Base-by-base conservation (phyloP, 1,140 invertebrate species). In the Metopolophium dirhodum region DNA sequence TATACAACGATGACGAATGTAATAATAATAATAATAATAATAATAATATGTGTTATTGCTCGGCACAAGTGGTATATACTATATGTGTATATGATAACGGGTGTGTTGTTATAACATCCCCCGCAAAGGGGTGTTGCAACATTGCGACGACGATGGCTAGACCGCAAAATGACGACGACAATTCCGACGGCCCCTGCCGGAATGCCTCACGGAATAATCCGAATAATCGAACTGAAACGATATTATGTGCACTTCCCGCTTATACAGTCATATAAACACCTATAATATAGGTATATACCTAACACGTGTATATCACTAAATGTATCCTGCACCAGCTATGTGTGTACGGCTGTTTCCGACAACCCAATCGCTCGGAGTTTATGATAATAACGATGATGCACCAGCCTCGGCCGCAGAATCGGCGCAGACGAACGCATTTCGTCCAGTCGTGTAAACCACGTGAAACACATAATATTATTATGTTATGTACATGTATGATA, bases 311-410 rank as follows among this genome's bases (percentile, higher is more conserved):
- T 35, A 37, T 37, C 8, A 47, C 8, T 57, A 26, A 20, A 11
- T 23, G n/a, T 82, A 41, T 83, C 82, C 18, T 23, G 41, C 41
- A 45, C 61, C 61, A 77, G 30, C 6, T 77, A 77, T 68, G 4
- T 7, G 83, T 86, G 85, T 47, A 86, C 30, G 86, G 11, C 88
- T 89, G 88, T 89, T 89, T 41, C 88, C 51, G 88, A 89, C 88
- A 57, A 89, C 35, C 49, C 11, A 89, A 89, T 88, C 47, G n/a
- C 14, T 35, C 30, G 61, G 30, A 30, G n/a, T 77, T 77, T 18
- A n/a, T 77, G n/a, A 77, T 77, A 77, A 77, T 68, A 22, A 61
- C 4, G 8, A 68, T 68, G 8, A 68, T 68, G 61, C 30, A 68
- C 61, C 30, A 68, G 61, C 30, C 30, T 68, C 30, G 11, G 61